These are phyloP conservation scores for Andrena minutula DNA, from an alignment of 2,888 invertebrate genomes.

Conservation along the genomic window DNA sequence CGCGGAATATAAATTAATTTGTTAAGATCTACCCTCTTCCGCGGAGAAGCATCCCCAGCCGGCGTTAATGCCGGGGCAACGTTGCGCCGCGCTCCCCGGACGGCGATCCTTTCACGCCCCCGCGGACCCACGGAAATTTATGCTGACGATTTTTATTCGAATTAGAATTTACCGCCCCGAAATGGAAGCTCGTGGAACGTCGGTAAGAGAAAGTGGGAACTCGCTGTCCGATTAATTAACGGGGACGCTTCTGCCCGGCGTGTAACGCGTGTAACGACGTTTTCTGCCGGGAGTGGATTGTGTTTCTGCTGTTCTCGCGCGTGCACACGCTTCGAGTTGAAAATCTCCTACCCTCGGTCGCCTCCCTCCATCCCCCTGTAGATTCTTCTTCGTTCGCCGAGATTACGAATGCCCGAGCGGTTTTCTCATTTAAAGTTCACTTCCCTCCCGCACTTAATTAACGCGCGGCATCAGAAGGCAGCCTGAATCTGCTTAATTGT, in stretches of 20 bases:
- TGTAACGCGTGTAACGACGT: conserved; percentile 9
- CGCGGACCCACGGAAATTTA: conserved; percentile 63
- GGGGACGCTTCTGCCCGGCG: neutral
- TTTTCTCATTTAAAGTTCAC: conserved; percentile 65
- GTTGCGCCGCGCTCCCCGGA: conserved; percentile 37
- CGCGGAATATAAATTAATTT: conserved; percentile 70
- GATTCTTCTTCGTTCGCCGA: neutral
- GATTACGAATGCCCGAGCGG: conserved; percentile 63
- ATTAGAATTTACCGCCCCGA: conserved; percentile 55
- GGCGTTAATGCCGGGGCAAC: conserved; percentile 59
- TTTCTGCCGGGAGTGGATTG: neutral
- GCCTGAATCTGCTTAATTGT: conserved; percentile 63
- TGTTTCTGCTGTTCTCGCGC: neutral
- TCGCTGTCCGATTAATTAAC: conserved; percentile 34
- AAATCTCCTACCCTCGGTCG: neutral
- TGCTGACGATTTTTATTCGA: conserved; percentile 62
- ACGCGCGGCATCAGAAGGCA: conserved; percentile 50
- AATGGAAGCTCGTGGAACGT: neutral
- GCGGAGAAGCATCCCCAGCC: conserved; percentile 38
- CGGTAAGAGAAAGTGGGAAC: neutral
- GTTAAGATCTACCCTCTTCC: conserved; percentile 52
- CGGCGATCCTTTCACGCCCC: conserved; percentile 37
- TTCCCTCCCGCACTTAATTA: conserved; percentile 62
- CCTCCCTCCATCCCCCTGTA: conserved; percentile 9
- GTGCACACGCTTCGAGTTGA: neutral